Evolutionary conservation across 2,797 vertebrate species (phyloP).

Genomic region (Enteromius fasciolatus): DNA sequence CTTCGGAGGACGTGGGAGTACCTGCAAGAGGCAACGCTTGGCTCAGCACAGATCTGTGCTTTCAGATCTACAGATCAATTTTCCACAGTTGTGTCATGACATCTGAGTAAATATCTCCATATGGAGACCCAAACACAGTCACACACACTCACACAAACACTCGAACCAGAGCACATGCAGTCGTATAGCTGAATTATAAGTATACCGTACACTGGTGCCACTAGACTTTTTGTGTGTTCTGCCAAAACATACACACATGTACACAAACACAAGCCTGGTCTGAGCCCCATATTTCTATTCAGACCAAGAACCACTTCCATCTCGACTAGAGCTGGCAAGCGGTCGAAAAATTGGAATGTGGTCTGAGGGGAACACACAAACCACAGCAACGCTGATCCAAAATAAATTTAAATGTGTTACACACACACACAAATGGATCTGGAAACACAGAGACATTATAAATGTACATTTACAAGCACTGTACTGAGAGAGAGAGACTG

Average conservation of each 20-base stretch:
- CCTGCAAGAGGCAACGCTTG: constrained; percentile 51
- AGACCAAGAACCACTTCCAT: constrained; percentile 49
- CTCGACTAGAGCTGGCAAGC: constrained; percentile 47
- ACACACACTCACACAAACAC: constrained; percentile 58
- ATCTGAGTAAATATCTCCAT: constrained; percentile 52
- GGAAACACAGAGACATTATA: constrained; percentile 26
- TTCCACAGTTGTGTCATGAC: constrained; percentile 48
- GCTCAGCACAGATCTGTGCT: constrained; percentile 36
- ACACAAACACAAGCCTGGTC: constrained; percentile 33
- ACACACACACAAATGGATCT: not conserved
- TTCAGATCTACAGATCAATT: constrained; percentile 42
- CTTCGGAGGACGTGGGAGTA: constrained; percentile 57
- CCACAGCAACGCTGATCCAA: constrained; percentile 53
- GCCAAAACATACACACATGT: constrained; percentile 54
- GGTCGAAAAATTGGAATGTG: constrained; percentile 52
- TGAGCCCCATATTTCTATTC: constrained; percentile 22
- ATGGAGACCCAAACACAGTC: constrained; percentile 33
- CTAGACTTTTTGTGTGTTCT: constrained; percentile 33
- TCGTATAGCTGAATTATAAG: constrained; percentile 22
- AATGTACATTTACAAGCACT: constrained; percentile 34
- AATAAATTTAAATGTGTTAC: constrained; percentile 53
- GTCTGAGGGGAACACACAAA: constrained; percentile 55
- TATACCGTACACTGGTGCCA: constrained; percentile 29
- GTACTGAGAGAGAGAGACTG: not conserved
- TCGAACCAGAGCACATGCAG: not conserved